These are phyloP conservation scores for Dichetophora obliterata DNA, from an alignment of 2,888 invertebrate genomes.

Conservation along the genomic window DNA sequence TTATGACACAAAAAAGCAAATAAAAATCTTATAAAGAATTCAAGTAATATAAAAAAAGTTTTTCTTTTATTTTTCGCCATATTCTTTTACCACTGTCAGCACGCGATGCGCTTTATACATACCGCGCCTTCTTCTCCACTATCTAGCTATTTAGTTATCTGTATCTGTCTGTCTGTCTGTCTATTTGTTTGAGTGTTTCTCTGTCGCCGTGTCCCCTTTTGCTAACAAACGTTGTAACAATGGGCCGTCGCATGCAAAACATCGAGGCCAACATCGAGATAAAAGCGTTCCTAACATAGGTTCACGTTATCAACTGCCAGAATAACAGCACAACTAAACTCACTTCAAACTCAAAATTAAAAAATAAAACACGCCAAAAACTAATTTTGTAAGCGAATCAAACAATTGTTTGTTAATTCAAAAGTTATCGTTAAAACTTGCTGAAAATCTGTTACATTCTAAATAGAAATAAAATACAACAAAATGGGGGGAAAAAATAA, in stretches of 20 bases:
- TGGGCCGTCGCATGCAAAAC: neutral
- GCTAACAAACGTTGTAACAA: constrained; percentile 11
- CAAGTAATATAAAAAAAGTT: constrained; percentile 17
- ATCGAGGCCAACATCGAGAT: constrained; percentile 17
- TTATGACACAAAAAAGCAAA: constrained; percentile 13
- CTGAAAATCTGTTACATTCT: neutral
- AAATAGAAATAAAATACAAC: neutral
- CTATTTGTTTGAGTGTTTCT: neutral
- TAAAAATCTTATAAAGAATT: constrained; percentile 20
- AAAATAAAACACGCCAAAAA: neutral
- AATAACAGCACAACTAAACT: neutral
- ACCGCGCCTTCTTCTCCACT: neutral
- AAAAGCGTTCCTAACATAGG: constrained; percentile 3
- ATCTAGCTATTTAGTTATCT: neutral
- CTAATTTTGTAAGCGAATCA: constrained; percentile 21
- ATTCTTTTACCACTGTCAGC: constrained; percentile 37
- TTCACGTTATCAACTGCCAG: neutral
- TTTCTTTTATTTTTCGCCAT: neutral
- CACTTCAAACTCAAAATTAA: neutral
- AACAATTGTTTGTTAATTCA: constrained; percentile 34
- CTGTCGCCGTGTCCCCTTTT: constrained; percentile 5
- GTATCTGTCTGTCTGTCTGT: neutral
- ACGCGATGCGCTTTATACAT: constrained; percentile 26
- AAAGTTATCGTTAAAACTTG: constrained; percentile 18
- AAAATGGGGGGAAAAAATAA: neutral